Base-by-base conservation (phyloP, 35 echinoderm and acorn worm species). In the Ophioderma brevispina region DNA sequence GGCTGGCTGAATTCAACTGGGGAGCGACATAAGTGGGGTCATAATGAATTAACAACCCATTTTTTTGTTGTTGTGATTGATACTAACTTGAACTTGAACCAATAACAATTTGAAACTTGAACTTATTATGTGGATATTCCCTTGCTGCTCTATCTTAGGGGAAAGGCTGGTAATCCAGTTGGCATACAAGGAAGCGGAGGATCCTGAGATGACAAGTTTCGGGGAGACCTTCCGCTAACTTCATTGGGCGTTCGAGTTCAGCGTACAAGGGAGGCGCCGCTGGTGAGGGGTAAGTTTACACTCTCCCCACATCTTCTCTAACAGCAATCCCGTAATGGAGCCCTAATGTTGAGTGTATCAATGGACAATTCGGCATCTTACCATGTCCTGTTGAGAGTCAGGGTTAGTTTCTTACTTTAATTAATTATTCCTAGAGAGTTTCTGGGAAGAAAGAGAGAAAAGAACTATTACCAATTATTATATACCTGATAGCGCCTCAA, bases 181-280 rank as follows among this genome's bases (percentile, higher is more conserved):
- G 92, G 92, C 10, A 94, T 97, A 32, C 39, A 77, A 32, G 76
- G 91, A 42, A 59, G 78, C 4, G 76, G 85, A 0, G n/a, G 92
- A 97, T 80, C 87, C 95, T 34, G 78, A 64, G 10, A 88, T 97
- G 88, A 91, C 89, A 14, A 85, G 88, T 39, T 97, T 97, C 85
- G 95, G 89, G 23, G 91, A 94, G n/a, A 18, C 94, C 94, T 85
- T 97, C 94, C 83, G 95, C 95, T 37, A 89, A 97, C 59, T 97
- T 97, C 81, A 40, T 89, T 40, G 94, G 91, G 70, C 76, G 87
- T 13, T 36, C 84, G 11, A 14, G 85, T 36, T 89, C 92, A 63
- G 92, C n/a, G 95, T 31, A 85, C 89, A 4, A 90, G 94, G 86
- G 95, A 97, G 86, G 64, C 94, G 18, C 95, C 95, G 23, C 76